Evolutionary conservation across 2,797 vertebrate species (phyloP), one percentile per base, ranked within the genome.

Genomic region (Ciconia nigra): DNA sequence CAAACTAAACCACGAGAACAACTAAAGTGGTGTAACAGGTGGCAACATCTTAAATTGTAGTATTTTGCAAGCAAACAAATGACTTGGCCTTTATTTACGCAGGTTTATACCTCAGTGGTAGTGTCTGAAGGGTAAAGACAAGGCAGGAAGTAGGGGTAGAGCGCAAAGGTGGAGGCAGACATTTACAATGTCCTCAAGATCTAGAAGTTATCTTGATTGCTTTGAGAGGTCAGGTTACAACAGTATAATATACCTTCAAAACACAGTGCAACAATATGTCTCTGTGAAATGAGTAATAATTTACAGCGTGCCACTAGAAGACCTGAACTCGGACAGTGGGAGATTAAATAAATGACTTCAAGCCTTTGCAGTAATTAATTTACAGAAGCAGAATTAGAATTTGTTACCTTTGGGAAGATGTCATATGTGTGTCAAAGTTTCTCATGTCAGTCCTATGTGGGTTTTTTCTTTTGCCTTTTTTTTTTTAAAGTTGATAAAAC

Each of bases 201-300:
- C 21, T 79, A 33, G 79, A 37, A n/a, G 9, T n/a, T 57, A 26
- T 13, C 4, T 33, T n/a, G 7, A 8, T 13, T 83, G 51, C 35
- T 58, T 57, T 73, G 72, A 62, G 72, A 42, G 42, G 42, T 72
- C 46, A 9, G 28, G 39, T 85, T 78, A 5, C 33, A 71, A 2
- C 7, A 31, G 6, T 1, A 1, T 9, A 54, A 24, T 26, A 18
- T 0, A 0, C 20, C 11, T 35, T 71, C 31, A 31, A 42, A 66
- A 54, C 20, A 16, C 35, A 0, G 3, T 83, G 71, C 29, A 58
- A 20, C n/a, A 26, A 4, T 26, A 3, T 15, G 20, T 51, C 20
- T 29, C 22, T 69, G 25, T 58, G 71, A 51, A 83, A 29, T 16
- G 31, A 46, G 33, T 9, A 35, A 10, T 49, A 54, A 35, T n/a